Conservation (phyloP, 2,888 invertebrate genomes). For the Lasioglossum villosulum region DNA sequence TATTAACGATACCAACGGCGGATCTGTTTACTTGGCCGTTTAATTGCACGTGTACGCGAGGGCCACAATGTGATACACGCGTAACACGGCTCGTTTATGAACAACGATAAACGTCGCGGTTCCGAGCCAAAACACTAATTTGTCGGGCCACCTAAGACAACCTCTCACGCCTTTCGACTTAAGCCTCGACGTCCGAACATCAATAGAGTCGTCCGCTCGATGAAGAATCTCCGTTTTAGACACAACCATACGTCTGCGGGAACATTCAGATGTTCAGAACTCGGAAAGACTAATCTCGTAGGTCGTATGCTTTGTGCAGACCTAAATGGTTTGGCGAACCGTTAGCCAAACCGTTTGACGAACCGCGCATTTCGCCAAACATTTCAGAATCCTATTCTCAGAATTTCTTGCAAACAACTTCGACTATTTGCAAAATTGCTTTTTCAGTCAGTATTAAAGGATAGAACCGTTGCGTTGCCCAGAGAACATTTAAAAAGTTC, state of each 20-base stretch:
- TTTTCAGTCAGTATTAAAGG: too few species aligned
- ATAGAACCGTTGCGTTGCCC: too few species aligned
- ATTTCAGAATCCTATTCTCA: too few species aligned
- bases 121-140: slow-evolving; percentile 22
- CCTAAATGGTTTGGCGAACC: too few species aligned
- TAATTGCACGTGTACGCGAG: slow-evolving; percentile 29
- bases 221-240: neutral
- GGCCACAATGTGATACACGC: slow-evolving; percentile 16
- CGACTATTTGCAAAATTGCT: too few species aligned
- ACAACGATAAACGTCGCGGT: slow-evolving; percentile 20
- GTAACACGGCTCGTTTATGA: slow-evolving; percentile 21
- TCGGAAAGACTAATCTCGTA: neutral
- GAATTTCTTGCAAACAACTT: too few species aligned
- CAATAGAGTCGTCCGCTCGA: neutral
- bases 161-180: neutral
- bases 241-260: neutral
- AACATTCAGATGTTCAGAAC: neutral
- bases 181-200: neutral
- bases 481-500: too few species aligned
- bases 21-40: slow-evolving; percentile 42
- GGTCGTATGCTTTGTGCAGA: too few species aligned
- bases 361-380: too few species aligned
- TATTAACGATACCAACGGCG: slow-evolving; percentile 35
- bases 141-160: neutral
- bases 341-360: too few species aligned